Percentiles rank a stretch among this genome's conserved stretches.
Evolutionary conservation across 2,113 vertebrate species (phyloP).

Genomic region (Trogon melanurus): DNA sequence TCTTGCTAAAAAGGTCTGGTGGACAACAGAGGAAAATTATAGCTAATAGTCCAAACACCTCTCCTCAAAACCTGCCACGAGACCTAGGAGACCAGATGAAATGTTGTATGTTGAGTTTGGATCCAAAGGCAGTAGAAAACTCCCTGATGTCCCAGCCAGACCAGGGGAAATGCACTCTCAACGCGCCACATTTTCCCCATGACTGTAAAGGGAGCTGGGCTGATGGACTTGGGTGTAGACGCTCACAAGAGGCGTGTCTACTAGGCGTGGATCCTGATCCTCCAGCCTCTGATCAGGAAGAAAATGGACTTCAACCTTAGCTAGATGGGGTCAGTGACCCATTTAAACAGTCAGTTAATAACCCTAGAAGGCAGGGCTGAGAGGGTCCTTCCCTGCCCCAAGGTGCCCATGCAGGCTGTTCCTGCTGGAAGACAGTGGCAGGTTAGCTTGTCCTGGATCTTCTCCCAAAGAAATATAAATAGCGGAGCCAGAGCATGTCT

Average conservation of each 20-base stretch:
- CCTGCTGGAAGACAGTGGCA: neutral
- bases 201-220: neutral
- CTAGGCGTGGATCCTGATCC: neutral
- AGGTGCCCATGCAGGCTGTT: neutral
- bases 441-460: neutral
- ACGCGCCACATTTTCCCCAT: rapidly evolving
- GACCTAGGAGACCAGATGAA: neutral
- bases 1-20: neutral
- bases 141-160: neutral
- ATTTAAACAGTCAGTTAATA: neutral
- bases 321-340: neutral
- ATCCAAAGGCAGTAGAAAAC: neutral
- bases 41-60: neutral
- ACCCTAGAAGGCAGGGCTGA: neutral
- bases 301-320: neutral
- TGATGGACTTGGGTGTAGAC: neutral
- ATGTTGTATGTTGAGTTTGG: neutral
- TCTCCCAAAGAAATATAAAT: neutral
- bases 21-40: neutral
- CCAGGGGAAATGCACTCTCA: neutral
- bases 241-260: neutral
- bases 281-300: neutral
- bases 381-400: neutral
- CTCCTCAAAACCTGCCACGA: neutral
- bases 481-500: rapidly evolving